Conservation (phyloP, 2,797 vertebrate genomes). For the Brachymystax lenok region DNA sequence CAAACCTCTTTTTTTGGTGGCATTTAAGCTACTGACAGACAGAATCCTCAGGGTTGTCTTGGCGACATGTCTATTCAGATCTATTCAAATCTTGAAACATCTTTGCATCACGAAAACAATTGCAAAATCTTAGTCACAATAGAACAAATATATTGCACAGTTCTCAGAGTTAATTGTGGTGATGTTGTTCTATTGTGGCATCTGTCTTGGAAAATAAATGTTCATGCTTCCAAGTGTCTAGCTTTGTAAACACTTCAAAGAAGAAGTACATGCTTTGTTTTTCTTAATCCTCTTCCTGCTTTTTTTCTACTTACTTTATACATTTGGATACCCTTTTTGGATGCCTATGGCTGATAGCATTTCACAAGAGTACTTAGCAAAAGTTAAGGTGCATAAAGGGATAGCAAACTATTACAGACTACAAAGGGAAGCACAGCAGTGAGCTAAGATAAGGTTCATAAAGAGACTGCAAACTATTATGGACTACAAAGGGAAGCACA, state of each 20-base stretch:
- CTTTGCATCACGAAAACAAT: not conserved
- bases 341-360: not conserved
- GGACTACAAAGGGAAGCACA: no score
- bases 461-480: no score
- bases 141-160: not conserved
- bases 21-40: not conserved
- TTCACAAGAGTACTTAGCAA: not conserved
- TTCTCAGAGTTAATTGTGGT: not conserved
- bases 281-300: no score
- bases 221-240: not conserved
- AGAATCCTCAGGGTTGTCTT: not conserved
- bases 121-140: constrained; percentile 6
- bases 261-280: constrained; percentile 12
- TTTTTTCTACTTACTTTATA: not conserved
- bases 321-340: constrained; percentile 11
- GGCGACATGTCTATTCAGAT: not conserved
- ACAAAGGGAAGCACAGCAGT: no score
- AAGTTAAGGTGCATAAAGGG: not conserved
- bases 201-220: not conserved
- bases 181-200: not conserved
- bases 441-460: no score
- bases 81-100: not conserved
- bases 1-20: not conserved
- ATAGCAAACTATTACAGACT: no score
- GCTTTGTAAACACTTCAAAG: constrained; percentile 13